A percentile compares a stretch with the other conserved stretches of the same genome.
phyloP scores from a whole-genome alignment of 2,113 vertebrate species.

The Pelecanus crispus region DNA sequence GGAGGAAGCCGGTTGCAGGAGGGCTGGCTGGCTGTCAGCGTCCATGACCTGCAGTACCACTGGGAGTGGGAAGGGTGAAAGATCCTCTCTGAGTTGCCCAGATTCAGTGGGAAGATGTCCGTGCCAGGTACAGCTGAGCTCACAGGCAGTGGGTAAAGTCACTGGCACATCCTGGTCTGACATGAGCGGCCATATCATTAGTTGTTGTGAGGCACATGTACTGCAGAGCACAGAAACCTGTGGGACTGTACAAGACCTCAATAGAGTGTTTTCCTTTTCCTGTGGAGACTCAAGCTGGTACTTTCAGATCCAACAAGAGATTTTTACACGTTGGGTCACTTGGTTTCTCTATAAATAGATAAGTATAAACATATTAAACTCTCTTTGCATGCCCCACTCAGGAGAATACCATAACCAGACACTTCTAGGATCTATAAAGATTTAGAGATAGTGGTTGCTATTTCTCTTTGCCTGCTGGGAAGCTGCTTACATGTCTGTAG shows the following conservation, averaged over 20 bases:
- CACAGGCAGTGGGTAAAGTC: neutral
- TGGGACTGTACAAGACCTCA: neutral
- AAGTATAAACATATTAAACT: neutral
- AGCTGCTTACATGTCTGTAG: neutral
- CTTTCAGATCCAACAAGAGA: neutral
- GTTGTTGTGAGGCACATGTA: neutral
- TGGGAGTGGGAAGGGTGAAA: rapidly evolving
- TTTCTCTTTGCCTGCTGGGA: neutral
- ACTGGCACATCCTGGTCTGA: rapidly evolving
- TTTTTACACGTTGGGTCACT: neutral
- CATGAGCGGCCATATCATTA: neutral
- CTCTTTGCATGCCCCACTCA: neutral
- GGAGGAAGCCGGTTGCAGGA: neutral
- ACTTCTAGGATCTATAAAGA: neutral
- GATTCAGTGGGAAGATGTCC: neutral
- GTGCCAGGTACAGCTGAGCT: neutral
- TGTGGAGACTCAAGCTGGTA: neutral
- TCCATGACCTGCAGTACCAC: neutral
- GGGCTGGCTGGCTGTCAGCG: neutral
- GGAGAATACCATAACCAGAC: neutral
- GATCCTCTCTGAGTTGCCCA: neutral
- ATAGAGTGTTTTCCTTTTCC: neutral
- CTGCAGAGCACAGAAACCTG: neutral
- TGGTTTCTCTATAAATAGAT: neutral
- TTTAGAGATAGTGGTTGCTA: neutral